Evolutionary conservation across 1,140 invertebrate genomes (phyloP), one percentile per base, ranked within the genome.

Genomic region (Anthonomus grandis): DNA sequence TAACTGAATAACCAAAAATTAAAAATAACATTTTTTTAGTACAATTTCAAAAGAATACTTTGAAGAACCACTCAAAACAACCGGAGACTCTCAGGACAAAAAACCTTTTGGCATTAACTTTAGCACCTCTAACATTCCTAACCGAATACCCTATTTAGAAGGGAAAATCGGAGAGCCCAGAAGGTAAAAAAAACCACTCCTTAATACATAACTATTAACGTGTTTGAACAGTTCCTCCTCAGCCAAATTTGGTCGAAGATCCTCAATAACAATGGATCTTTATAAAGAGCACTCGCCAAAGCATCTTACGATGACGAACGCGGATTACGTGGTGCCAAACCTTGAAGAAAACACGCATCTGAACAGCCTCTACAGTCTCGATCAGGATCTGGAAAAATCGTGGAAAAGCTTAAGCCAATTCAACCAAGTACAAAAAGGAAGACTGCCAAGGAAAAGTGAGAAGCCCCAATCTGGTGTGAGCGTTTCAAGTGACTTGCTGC

Each of bases 401-500:
- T 69, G 69, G 69, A 60, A 60, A 34, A 66, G 69, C 31, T 39
- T 70, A 9, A 64, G 42, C 51, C 18, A 59, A 6, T 71, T 71
- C 41, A 57, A 67, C 50, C 60, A 68, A 41, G 65, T 58, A 0
- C 67, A 71, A 42, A 68, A 64, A 37, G 69, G 69, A 9, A 49
- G 69, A 34, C 37, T 71, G 25, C 63, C 68, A 47, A 67, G 62
- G 61, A 60, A 36, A 54, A 44, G n/a, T 24, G 22, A 24, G 42
- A 50, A 39, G 51, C 22, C 4, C 18, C 37, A 48, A 31, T 41
- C 45, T 25, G 37, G 36, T 2, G 18, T 52, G 15, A 31, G 31
- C 15, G 2, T 42, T 27, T 54, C 52, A 2, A 44, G 25, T 52
- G 59, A 61, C 12, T 19, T 39, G 18, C 36, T 52, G 22, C 23